Evolutionary conservation across 2,797 vertebrate genomes (phyloP).

Genomic region (Hafferia zeledoni): DNA sequence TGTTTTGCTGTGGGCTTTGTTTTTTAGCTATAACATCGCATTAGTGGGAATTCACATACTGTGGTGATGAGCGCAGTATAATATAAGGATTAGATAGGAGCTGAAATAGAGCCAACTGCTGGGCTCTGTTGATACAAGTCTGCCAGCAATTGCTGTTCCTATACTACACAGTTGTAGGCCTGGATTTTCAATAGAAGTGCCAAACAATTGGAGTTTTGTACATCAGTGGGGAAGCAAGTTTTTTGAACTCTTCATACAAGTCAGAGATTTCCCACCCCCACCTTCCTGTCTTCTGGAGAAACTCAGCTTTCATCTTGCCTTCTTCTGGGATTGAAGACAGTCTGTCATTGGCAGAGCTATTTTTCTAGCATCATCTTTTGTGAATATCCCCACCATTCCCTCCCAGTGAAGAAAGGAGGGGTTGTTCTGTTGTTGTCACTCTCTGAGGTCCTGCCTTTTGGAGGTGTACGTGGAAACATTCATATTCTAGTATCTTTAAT

Average conservation of each 20-base stretch:
- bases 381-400: neutral
- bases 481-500: neutral
- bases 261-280: neutral
- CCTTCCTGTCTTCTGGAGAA: neutral
- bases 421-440: neutral
- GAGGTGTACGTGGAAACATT: neutral
- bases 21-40: neutral
- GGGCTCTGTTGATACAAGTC: slow-evolving; percentile 55
- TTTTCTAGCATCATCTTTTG: neutral
- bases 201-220: slow-evolving; percentile 19
- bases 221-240: slow-evolving; percentile 16
- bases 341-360: neutral
- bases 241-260: neutral
- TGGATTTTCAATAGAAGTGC: slow-evolving; percentile 27
- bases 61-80: slow-evolving; percentile 41
- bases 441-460: neutral
- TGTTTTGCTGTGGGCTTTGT: slow-evolving; percentile 45
- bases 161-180: slow-evolving; percentile 8
- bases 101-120: slow-evolving; percentile 60
- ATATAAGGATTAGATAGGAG: slow-evolving; percentile 59
- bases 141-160: slow-evolving; percentile 44
- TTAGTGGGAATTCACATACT: slow-evolving; percentile 47
- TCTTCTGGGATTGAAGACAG: neutral
- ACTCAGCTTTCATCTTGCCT: neutral
- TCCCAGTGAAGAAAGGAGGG: neutral